A percentile compares a stretch with the other conserved stretches of the same genome.
These are phyloP conservation scores for Pristionchus fissidentatus DNA, from an alignment of 2,888 invertebrate species.

Conservation along the genomic window DNA sequence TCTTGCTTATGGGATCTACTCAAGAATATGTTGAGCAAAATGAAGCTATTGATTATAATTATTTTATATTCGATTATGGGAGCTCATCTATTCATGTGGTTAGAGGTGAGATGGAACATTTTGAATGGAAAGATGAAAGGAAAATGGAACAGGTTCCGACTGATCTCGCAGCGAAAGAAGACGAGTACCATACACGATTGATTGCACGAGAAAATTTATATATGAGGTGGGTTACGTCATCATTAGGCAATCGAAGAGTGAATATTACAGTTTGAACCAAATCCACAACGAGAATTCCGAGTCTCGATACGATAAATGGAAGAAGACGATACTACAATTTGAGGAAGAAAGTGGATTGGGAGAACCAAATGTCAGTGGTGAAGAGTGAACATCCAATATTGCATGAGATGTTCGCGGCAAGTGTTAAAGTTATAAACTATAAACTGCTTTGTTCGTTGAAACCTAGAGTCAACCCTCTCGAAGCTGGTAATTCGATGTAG, in stretches of 20 bases:
- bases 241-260: neutral
- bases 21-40: neutral
- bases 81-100: slow-evolving; percentile 70
- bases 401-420: too few species aligned
- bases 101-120: slow-evolving; percentile 59
- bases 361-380: slow-evolving; percentile 57
- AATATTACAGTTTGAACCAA: slow-evolving; percentile 56
- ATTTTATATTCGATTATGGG: slow-evolving; percentile 70
- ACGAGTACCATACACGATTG: slow-evolving; percentile 65
- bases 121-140: slow-evolving; percentile 19
- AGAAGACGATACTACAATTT: slow-evolving; percentile 68
- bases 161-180: slow-evolving; percentile 66
- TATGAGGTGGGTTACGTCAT: slow-evolving; percentile 59
- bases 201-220: slow-evolving; percentile 71
- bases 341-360: slow-evolving; percentile 57
- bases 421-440: too few species aligned
- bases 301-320: slow-evolving; percentile 69
- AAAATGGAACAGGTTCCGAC: slow-evolving; percentile 57
- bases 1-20: neutral
- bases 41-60: slow-evolving; percentile 60
- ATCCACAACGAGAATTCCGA: slow-evolving; percentile 66
- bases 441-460: neutral
- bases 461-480: too few species aligned
- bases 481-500: too few species aligned
- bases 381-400: too few species aligned